Evolutionary conservation across 2,113 vertebrate species (phyloP).

Genomic region (Ifrita kowaldi): DNA sequence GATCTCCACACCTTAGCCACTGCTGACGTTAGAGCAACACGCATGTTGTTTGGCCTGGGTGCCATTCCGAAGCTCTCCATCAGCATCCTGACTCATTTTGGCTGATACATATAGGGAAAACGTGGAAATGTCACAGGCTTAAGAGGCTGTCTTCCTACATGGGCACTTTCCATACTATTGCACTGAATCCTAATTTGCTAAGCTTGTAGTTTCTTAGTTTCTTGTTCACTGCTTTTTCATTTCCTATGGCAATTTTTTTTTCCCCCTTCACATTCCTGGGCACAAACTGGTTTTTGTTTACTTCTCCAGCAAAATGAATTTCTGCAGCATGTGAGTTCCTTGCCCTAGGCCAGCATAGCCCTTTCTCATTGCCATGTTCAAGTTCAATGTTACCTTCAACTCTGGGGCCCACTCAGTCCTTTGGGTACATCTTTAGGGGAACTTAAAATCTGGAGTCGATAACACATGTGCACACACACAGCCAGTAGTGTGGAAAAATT

Average conservation of each 20-base stretch:
- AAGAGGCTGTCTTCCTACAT: background rate
- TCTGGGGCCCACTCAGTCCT: background rate
- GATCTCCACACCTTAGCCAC: background rate
- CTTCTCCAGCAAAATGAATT: background rate
- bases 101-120: background rate
- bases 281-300: background rate
- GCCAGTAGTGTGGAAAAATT: background rate
- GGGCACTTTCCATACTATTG: background rate
- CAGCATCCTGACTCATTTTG: background rate
- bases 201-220: background rate
- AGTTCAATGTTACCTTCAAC: background rate
- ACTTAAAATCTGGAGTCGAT: background rate
- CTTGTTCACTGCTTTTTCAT: background rate
- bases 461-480: background rate
- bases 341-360: background rate
- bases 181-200: background rate
- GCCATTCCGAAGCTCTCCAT: background rate
- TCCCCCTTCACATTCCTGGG: background rate
- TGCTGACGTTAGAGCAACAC: background rate
- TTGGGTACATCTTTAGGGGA: background rate
- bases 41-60: background rate
- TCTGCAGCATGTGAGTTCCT: rapidly evolving
- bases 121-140: background rate
- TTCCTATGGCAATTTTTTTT: rapidly evolving
- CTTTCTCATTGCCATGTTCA: background rate